These are phyloP conservation scores for Drosophila sechellia DNA, from an alignment of 1,140 invertebrate genomes.

Conservation along the genomic window DNA sequence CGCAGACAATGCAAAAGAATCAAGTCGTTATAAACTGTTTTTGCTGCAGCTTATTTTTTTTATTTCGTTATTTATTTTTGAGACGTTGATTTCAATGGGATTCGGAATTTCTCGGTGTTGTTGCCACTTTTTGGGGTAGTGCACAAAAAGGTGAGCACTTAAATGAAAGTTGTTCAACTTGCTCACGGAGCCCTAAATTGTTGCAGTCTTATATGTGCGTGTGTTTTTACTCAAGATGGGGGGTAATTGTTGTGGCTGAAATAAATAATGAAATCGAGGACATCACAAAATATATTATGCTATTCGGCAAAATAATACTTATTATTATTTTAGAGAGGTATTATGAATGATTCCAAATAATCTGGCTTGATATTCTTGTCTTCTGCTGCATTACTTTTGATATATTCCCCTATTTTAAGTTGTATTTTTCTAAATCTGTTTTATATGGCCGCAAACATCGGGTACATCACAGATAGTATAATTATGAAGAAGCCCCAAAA, in stretches of 20 bases:
- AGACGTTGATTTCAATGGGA: slow-evolving; percentile 45
- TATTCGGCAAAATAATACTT: background rate
- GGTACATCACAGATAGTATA: slow-evolving; percentile 51
- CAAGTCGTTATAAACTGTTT: slow-evolving; percentile 72
- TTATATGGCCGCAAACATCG: slow-evolving; percentile 28
- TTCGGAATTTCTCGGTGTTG: slow-evolving; percentile 40
- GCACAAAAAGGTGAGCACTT: slow-evolving; percentile 62
- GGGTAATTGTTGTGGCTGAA: slow-evolving; percentile 27
- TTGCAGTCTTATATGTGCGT: slow-evolving; percentile 19
- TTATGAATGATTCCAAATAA: too few relatives aligned
- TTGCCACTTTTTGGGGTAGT: slow-evolving; percentile 33
- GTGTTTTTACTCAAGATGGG: slow-evolving; percentile 12
- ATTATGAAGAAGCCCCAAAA: slow-evolving; percentile 41
- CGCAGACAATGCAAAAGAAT: slow-evolving; percentile 71
- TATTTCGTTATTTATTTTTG: slow-evolving; percentile 26
- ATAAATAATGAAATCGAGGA: slow-evolving; percentile 32
- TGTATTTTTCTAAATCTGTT: slow-evolving; percentile 36
- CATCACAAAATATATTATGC: slow-evolving; percentile 6
- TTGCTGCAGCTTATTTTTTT: slow-evolving; percentile 21
- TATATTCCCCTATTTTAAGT: slow-evolving; percentile 17
- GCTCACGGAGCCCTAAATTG: slow-evolving; percentile 38
- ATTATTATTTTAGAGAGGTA: background rate
- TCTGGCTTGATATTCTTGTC: too few relatives aligned
- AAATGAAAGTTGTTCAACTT: slow-evolving; percentile 73
- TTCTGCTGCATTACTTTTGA: background rate